Evolutionary conservation across 2,888 invertebrate species (phyloP), one percentile per base, ranked within the genome.

Genomic region (Trichogramma evanescens): DNA sequence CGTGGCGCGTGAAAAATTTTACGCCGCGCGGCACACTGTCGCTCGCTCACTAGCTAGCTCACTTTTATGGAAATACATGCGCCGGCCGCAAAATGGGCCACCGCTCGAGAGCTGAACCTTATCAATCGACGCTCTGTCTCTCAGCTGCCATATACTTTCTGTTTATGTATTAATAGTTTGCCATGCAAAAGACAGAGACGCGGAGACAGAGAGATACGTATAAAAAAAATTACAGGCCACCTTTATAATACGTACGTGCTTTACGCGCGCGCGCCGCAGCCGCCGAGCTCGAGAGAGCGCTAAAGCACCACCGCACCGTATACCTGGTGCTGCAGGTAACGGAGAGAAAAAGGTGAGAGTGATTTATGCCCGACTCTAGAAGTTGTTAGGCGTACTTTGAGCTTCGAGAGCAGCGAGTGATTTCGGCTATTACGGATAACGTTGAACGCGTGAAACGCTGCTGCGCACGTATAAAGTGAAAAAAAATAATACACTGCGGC

Each of bases 1-100:
- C 68, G 71, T 66, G 57, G 70, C 49, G 69, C 54, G 57, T 26
- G 26, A 26, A 63, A 60, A 59, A 63, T 55, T 62, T 60, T 61
- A 58, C 53, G 49, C 51, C 42, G 6, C 38, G 2, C 54, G 26
- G 26, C 26, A 26, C 26, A 26, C 26, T 26, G 26, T 26, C 26
- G 56, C 53, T 40, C 4, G 50, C 53, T 40, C 53, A 48, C 46
- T 50, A 2, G 51, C 54, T 40, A 7, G 50, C 53, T 40, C 53
- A 48, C 46, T 54, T 57, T 58, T 62, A 62, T 62, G 58, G 50
- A 62, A 62, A 61, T 44, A 5, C 5, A 4, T 44, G 7, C 7
- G 9, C 13, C 26, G 26, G 49, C 51, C 42, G 6, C 38, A 4
- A 50, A 26, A 26, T 26, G 26, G 26, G 26, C 26, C 26, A 26